Evolutionary conservation across 2,797 vertebrate genomes (phyloP), one percentile per base, ranked within the genome.

Genomic region (Xenentodon cancila): DNA sequence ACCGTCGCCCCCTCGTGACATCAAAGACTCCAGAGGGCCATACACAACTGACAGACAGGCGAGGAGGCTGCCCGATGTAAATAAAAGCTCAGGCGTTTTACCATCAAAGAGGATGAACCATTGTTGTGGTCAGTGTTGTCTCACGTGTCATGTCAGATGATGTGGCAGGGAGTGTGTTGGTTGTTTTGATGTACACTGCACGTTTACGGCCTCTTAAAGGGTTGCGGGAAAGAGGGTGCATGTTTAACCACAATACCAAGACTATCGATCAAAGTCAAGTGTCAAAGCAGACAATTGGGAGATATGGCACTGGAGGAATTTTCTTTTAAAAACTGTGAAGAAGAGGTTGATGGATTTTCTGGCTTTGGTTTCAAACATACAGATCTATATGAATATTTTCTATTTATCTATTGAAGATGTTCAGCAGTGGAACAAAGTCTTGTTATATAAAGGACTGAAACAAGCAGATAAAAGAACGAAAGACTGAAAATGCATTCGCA

Each of bases 81-180:
- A 92, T 82, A 91, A 89, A 91, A 86, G 80, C 81, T 80, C 46
- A 16, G 76, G 76, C 73, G 49, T 78, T 79, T 80, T 60, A 52
- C 68, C 86, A 88, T 92, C 90, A 91, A 91, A 92, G 82, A 30
- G 46, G 60, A 18, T 11, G 60, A 71, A 82, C 73, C 74, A 82
- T 87, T 85, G 87, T 89, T 93, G 93, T 91, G 93, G 93, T 93
- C 92, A 91, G 82, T 68, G 81, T 83, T 89, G 84, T 86, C 89
- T 90, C 86, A 70, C 84, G 82, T 90, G 91, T 92, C 91, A 91
- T 79, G 89, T 87, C 15, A 71, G 82, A 92, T 92, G 89, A 91
- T 81, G 88, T 65, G 84, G 81, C 63, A 1, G 49, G 54, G 66
- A 81, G 72, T 9, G 69, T 40, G 81, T 72, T 68, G 77, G 84